Percentiles rank a stretch among this genome's conserved stretches.
These are phyloP conservation scores for Pandion haliaetus DNA, from an alignment of 2,113 vertebrate species.

Conservation along the genomic window DNA sequence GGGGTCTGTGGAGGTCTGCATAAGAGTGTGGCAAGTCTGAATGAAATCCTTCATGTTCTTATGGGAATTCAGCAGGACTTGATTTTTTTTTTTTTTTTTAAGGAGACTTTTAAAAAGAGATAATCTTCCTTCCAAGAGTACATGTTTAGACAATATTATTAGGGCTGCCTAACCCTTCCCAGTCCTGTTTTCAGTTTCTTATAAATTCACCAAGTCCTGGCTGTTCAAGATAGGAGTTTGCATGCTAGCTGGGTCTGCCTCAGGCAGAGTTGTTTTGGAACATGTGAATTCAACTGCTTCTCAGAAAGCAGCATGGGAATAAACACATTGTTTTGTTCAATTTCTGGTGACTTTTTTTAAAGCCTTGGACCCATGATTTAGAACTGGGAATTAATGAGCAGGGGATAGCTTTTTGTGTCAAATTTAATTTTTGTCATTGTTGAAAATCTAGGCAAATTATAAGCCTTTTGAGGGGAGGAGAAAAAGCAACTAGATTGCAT, in stretches of 20 bases:
- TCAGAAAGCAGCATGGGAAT: constrained; percentile 64
- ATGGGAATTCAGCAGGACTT: not conserved
- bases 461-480: constrained; percentile 27
- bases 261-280: constrained; percentile 51
- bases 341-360: constrained; percentile 25
- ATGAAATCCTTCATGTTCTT: not conserved
- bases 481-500: constrained; percentile 27
- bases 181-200: constrained; percentile 14
- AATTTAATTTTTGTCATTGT: constrained; percentile 51
- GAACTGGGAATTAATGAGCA: constrained; percentile 9
- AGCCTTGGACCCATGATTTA: constrained; percentile 19
- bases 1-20: not conserved
- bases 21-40: not conserved
- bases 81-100: not conserved
- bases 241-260: constrained; percentile 37
- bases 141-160: not conserved
- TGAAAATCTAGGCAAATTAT: constrained; percentile 18
- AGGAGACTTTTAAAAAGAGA: not conserved
- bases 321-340: constrained; percentile 62
- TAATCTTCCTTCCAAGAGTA: not conserved
- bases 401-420: constrained; percentile 28
- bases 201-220: not conserved
- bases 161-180: not conserved
- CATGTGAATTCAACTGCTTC: constrained; percentile 53
- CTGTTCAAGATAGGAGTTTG: not conserved